Evolutionary conservation across 2,797 vertebrate species (phyloP).

Genomic region (Sebastes iracundus): DNA sequence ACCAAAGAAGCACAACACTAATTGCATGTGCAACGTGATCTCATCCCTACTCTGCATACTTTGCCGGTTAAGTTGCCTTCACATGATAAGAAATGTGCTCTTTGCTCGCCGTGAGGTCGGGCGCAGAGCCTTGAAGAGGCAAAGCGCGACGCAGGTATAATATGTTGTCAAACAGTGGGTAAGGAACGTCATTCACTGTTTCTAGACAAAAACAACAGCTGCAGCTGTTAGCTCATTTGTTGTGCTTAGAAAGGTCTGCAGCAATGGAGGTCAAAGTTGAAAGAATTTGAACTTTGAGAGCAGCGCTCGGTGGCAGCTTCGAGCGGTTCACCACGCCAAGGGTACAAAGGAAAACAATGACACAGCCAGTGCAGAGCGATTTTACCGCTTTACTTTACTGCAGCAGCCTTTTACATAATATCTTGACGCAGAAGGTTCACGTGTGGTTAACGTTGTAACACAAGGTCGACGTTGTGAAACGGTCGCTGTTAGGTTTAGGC

Average conservation of each 20-base stretch:
- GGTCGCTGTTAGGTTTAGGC: not conserved
- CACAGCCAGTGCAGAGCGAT: not conserved
- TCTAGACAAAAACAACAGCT: not conserved
- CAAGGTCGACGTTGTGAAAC: not conserved
- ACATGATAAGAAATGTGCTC: not conserved
- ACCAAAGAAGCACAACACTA: conserved; percentile 9
- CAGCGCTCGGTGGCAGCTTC: not conserved
- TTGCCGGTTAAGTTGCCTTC: not conserved
- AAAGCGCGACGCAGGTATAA: not conserved
- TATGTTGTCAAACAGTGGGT: not conserved
- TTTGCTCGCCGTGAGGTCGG: not conserved
- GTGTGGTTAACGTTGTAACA: not conserved
- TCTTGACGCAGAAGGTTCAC: not conserved
- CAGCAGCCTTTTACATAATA: not conserved
- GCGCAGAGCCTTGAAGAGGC: not conserved
- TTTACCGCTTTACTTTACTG: too few species aligned
- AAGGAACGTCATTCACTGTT: too few species aligned
- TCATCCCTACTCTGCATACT: not conserved
- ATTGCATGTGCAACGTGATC: conserved; percentile 8
- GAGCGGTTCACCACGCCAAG: not conserved
- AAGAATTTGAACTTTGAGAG: not conserved
- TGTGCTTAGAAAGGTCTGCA: not conserved
- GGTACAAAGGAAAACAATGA: too few species aligned
- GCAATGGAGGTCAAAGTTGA: not conserved
- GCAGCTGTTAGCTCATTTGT: not conserved